Percentiles rank a stretch among this genome's conserved stretches.
Conservation (phyloP, 2,888 invertebrate genomes). For the Drosophila mercatorum region DNA sequence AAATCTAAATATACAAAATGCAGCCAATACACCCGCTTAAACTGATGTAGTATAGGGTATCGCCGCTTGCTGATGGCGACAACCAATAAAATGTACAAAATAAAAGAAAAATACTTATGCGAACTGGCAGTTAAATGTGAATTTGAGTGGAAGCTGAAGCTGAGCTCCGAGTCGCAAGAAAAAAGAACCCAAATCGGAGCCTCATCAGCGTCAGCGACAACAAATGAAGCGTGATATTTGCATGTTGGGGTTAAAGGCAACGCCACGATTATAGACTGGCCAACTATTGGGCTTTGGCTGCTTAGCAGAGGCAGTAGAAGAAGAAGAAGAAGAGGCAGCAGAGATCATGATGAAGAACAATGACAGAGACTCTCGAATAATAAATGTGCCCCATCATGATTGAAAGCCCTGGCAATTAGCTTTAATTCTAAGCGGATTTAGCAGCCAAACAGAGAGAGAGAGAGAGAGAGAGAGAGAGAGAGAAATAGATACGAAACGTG, state of each 20-base stretch:
- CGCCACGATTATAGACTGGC: conserved; percentile 40
- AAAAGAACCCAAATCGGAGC: conserved; percentile 4
- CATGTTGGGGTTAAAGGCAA: conserved; percentile 70
- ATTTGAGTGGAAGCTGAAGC: conserved; percentile 44
- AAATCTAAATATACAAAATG: too few relatives aligned
- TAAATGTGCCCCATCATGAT: conserved; percentile 61
- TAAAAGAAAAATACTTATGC: conserved; percentile 40
- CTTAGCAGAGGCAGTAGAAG: background rate
- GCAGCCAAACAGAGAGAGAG: background rate
- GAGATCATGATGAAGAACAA: background rate
- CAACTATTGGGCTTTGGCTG: conserved; percentile 25
- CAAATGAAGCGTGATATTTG: conserved; percentile 66
- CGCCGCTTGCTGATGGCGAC: conserved; percentile 50
- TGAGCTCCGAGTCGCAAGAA: conserved; percentile 11
- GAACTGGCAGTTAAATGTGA: conserved; percentile 60
- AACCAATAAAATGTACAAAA: conserved; percentile 59
- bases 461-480: background rate
- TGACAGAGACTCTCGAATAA: conserved; percentile 30
- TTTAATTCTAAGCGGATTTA: conserved; percentile 75
- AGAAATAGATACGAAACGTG: conserved; percentile 20
- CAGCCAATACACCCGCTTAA: background rate
- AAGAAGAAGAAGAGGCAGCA: background rate
- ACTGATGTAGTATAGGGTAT: conserved; percentile 14
- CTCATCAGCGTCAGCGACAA: conserved; percentile 30
- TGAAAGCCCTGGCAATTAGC: conserved; percentile 73